These are phyloP conservation scores for Bungarus multicinctus DNA, from an alignment of 2,113 vertebrate species.

Conservation along the genomic window DNA sequence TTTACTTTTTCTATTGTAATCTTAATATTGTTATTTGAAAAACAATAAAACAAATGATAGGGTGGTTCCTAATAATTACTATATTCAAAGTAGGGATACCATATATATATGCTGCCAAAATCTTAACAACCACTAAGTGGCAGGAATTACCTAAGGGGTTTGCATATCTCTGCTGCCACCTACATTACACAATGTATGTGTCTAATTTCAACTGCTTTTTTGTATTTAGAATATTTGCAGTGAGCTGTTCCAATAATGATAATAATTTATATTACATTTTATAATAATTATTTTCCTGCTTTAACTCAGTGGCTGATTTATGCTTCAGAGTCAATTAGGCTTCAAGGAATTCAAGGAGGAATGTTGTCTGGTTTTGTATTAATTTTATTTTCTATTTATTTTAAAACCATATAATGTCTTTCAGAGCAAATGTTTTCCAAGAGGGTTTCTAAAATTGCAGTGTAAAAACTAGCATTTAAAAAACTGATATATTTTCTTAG, in stretches of 20 bases:
- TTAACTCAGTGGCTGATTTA: not conserved
- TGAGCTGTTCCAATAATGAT: not conserved
- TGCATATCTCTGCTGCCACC: not conserved
- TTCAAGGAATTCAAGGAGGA: not conserved
- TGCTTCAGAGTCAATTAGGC: not conserved
- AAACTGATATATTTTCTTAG: not conserved
- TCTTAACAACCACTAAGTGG: not conserved
- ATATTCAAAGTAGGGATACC: not conserved
- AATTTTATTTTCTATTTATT: not conserved
- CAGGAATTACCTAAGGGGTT: not conserved
- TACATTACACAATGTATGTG: not conserved
- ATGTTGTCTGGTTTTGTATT: not conserved
- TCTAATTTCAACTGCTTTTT: not conserved
- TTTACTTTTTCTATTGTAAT: no score
- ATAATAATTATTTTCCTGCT: not conserved
- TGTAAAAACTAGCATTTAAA: not conserved
- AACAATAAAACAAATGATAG: not conserved
- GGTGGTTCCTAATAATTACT: not conserved
- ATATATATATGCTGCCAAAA: not conserved
- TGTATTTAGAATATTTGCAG: not conserved
- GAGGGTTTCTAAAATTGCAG: not conserved
- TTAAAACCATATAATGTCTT: not conserved
- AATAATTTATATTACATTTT: not conserved
- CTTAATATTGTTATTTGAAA: no score
- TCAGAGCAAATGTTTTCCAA: not conserved